Evolutionary conservation across 2,888 invertebrate species (phyloP).

Genomic region (Clepsis dumicolana): DNA sequence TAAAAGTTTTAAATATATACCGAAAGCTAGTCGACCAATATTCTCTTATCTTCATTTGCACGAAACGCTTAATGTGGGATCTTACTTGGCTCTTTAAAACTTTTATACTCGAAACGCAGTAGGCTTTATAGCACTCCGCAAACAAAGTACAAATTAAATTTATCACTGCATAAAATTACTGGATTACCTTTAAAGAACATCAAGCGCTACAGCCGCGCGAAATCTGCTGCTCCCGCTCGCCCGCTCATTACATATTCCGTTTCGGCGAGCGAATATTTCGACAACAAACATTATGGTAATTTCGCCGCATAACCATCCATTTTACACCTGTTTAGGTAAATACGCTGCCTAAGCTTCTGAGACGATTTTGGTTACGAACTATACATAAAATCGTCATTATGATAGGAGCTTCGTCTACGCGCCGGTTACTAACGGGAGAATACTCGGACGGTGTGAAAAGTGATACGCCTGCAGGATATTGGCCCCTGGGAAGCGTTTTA

Average conservation of each 20-base stretch:
- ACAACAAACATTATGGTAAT: slow-evolving; percentile 84
- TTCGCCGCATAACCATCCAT: slow-evolving; percentile 76
- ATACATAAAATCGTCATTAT: slow-evolving; percentile 23
- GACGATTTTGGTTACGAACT: slow-evolving; percentile 62
- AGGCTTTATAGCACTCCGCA: slow-evolving; percentile 46
- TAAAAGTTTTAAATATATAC: slow-evolving; percentile 18
- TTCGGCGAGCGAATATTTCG: slow-evolving; percentile 79
- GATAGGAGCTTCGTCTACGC: background rate
- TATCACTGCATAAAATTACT: slow-evolving; percentile 71
- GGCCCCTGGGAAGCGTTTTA: background rate
- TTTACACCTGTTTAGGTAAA: slow-evolving; percentile 84
- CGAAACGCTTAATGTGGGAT: slow-evolving; percentile 25
- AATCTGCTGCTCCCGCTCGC: slow-evolving; percentile 70
- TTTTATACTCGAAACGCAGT: slow-evolving; percentile 39
- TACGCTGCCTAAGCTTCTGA: slow-evolving; percentile 71
- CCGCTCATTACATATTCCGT: slow-evolving; percentile 78
- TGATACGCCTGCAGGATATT: background rate
- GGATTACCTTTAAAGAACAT: slow-evolving; percentile 70
- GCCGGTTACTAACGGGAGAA: background rate
- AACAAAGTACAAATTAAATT: slow-evolving; percentile 68
- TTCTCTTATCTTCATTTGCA: slow-evolving; percentile 37
- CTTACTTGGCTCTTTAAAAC: slow-evolving; percentile 39
- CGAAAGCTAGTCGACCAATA: slow-evolving; percentile 17
- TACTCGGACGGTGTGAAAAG: background rate
- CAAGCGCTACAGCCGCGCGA: slow-evolving; percentile 69